Evolutionary conservation across 2,113 vertebrate genomes (phyloP).

Genomic region (Prochilodus magdalenae): DNA sequence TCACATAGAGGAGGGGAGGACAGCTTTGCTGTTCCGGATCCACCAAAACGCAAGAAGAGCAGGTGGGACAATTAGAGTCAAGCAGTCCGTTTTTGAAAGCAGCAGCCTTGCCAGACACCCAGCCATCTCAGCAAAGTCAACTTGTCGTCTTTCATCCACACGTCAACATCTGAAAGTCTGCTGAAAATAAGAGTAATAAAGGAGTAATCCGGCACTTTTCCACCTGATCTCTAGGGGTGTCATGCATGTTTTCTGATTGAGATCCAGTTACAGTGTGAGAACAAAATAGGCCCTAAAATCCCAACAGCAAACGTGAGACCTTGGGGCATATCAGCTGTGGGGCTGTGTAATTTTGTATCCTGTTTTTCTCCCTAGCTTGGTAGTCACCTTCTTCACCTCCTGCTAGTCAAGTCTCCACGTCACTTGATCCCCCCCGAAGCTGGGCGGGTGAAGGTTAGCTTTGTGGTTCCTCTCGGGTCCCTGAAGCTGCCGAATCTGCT

Average conservation of each 20-base stretch:
- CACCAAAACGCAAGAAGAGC: slow-evolving; percentile 95
- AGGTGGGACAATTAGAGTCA: slow-evolving; percentile 92
- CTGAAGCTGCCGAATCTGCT: too few species aligned
- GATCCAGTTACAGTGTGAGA: background rate
- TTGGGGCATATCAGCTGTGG: too few species aligned
- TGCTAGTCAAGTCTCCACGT: too few species aligned
- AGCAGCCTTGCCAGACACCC: slow-evolving; percentile 49
- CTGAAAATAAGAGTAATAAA: background rate
- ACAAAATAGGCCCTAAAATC: background rate
- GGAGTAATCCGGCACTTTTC: background rate
- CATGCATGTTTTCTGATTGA: background rate
- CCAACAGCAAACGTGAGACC: too few species aligned
- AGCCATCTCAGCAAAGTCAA: slow-evolving; percentile 55
- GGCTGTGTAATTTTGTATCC: too few species aligned
- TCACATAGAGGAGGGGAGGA: slow-evolving; percentile 76
- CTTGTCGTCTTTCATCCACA: slow-evolving; percentile 14
- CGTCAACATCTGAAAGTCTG: background rate
- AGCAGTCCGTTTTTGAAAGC: slow-evolving; percentile 52
- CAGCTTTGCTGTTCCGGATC: slow-evolving; percentile 92
- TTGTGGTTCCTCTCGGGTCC: too few species aligned
- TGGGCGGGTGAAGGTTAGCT: too few species aligned
- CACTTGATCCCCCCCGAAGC: too few species aligned
- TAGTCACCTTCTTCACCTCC: too few species aligned
- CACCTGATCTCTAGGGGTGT: too few species aligned
- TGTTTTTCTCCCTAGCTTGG: too few species aligned